Percentiles rank a stretch among this genome's conserved stretches.
These are phyloP conservation scores for Aphodius granarius DNA, from an alignment of 2,888 invertebrate genomes.

Conservation along the genomic window DNA sequence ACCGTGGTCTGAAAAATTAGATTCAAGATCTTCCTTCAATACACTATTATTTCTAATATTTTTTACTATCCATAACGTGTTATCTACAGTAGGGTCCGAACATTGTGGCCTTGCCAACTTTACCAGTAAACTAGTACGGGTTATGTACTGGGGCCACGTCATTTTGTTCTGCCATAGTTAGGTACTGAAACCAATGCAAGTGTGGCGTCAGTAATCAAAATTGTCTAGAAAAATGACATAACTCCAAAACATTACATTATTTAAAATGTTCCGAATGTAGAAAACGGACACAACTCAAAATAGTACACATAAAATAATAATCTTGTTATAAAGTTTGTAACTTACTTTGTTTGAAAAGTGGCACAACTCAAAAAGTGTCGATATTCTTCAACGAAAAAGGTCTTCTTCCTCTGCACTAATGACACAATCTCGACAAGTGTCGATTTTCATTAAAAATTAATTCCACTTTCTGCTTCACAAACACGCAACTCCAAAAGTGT, in stretches of 20 bases:
- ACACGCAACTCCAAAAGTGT: background rate
- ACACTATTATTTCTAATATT: background rate
- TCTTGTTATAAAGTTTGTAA: background rate
- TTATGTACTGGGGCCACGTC: background rate
- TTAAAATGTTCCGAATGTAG: background rate
- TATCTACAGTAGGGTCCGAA: background rate
- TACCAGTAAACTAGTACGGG: background rate
- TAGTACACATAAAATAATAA: background rate
- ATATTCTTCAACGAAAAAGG: background rate
- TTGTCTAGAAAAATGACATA: background rate
- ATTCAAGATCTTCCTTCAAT: background rate
- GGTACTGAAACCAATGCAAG: background rate
- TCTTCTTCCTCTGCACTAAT: background rate
- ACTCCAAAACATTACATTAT: background rate
- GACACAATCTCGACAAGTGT: background rate
- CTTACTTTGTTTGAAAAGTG: background rate
- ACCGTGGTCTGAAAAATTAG: background rate
- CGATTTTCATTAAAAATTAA: background rate
- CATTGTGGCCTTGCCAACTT: background rate
- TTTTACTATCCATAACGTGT: background rate
- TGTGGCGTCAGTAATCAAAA: background rate
- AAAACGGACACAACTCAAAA: background rate
- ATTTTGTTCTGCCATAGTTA: background rate
- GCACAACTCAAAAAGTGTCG: background rate
- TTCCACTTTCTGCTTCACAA: background rate